phyloP scores from a whole-genome alignment of 2,888 invertebrate genomes.

The Zaprionus obscuricornis region DNA sequence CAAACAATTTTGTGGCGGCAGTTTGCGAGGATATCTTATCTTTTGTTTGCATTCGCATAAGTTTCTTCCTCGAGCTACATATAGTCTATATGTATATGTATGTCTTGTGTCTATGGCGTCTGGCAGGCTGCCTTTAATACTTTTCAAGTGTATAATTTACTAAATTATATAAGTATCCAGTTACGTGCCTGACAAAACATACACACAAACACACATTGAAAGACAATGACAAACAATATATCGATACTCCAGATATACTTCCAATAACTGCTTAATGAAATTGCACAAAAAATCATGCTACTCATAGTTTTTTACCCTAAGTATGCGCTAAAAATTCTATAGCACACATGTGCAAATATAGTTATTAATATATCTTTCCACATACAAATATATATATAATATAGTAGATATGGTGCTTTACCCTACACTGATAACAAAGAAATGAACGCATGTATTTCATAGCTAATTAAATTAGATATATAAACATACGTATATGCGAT shows the following conservation, averaged over 20 bases:
- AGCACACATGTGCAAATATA: not conserved
- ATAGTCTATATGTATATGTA: conserved; percentile 1
- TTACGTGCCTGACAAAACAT: conserved; percentile 58
- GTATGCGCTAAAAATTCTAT: not conserved
- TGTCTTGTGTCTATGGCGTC: conserved; percentile 34
- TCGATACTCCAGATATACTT: conserved; percentile 37
- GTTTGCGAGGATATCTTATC: conserved; percentile 79
- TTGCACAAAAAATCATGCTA: conserved; percentile 38
- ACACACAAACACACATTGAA: conserved; percentile 3
- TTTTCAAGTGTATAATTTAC: conserved; percentile 77
- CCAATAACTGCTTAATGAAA: conserved; percentile 37
- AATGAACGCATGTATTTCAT: no score
- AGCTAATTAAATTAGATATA: no score
- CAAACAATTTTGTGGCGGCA: conserved; percentile 65
- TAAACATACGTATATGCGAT: no score
- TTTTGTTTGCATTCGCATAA: conserved; percentile 78
- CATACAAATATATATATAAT: no score
- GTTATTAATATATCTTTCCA: not conserved
- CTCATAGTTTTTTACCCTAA: conserved; percentile 5
- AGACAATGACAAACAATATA: conserved; percentile 6
- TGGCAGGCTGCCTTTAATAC: conserved; percentile 69
- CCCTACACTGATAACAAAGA: no score
- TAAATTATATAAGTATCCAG: conserved; percentile 75
- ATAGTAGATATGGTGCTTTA: no score
- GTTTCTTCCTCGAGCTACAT: conserved; percentile 41